Conservation (phyloP, 1,140 invertebrate genomes). For the Lepidurus packardi region DNA sequence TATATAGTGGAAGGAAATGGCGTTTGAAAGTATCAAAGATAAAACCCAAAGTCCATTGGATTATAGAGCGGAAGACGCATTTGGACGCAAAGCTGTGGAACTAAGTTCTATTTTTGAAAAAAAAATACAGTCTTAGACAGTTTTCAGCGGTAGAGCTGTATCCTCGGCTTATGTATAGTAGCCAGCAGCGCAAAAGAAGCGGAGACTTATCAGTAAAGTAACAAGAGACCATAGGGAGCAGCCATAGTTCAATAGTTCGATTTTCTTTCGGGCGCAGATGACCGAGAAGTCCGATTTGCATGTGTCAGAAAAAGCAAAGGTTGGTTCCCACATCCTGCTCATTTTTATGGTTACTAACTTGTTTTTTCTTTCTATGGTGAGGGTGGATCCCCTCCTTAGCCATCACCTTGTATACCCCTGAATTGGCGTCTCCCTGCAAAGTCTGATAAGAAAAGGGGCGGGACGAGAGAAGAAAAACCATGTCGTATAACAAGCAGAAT, state of each 20-base stretch:
- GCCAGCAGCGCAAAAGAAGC: not conserved
- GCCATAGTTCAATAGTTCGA: not conserved
- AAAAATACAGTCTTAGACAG: too few relatives aligned
- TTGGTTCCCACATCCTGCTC: constrained; percentile 9
- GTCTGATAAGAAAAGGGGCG: not conserved
- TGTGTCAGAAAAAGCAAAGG: constrained; percentile 18
- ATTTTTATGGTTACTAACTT: constrained; percentile 5
- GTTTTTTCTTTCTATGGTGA: not conserved
- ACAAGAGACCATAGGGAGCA: not conserved
- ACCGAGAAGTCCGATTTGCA: constrained; percentile 21
- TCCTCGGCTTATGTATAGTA: too few relatives aligned
- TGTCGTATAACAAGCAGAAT: constrained; percentile 4
- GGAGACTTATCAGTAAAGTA: not conserved
- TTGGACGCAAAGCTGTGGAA: too few relatives aligned
- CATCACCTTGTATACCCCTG: not conserved
- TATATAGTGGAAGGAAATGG: too few relatives aligned
- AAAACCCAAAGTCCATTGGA: too few relatives aligned
- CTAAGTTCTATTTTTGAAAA: too few relatives aligned
- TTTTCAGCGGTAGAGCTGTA: too few relatives aligned
- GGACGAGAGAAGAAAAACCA: not conserved
- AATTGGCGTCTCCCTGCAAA: not conserved
- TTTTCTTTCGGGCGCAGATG: constrained; percentile 12
- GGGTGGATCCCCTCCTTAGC: not conserved
- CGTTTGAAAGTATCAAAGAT: too few relatives aligned
- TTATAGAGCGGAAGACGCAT: too few relatives aligned